Percentiles rank a stretch among this genome's conserved stretches.
Conservation (phyloP, 2,113 vertebrate species). For the Pollachius pollachius region DNA sequence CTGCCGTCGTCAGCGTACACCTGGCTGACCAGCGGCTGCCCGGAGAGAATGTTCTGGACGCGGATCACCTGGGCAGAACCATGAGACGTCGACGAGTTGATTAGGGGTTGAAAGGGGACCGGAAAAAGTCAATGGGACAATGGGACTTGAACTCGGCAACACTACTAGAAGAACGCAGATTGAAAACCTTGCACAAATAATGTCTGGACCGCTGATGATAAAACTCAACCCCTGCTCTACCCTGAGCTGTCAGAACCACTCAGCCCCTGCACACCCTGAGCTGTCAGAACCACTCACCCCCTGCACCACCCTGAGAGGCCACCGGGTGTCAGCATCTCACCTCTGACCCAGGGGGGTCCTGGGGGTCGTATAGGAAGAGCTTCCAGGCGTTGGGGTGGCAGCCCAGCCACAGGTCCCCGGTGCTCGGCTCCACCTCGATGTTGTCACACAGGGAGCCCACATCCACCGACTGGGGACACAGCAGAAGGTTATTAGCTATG, state of each 20-base stretch:
- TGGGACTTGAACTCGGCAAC: no score
- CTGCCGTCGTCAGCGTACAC: conserved; percentile 83
- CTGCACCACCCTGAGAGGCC: no score
- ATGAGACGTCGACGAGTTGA: neutral
- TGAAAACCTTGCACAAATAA: no score
- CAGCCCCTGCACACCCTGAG: no score
- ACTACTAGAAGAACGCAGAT: no score
- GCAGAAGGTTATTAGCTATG: neutral
- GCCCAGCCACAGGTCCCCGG: conserved; percentile 86
- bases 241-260: no score
- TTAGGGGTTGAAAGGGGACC: neutral
- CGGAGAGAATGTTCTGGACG: conserved; percentile 84
- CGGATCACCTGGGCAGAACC: conserved; percentile 75
- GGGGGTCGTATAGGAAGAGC: conserved; percentile 52
- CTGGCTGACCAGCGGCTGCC: conserved; percentile 79
- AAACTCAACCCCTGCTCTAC: no score
- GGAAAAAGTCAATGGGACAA: no score
- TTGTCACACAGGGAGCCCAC: conserved; percentile 83
- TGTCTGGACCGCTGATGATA: no score
- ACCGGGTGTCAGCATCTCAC: conserved; percentile 63
- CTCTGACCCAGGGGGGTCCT: conserved; percentile 86
- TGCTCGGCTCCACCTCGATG: conserved; percentile 78
- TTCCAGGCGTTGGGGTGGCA: conserved; percentile 84
- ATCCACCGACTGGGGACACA: conserved; percentile 69
- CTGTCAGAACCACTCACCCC: no score